Evolutionary conservation across 2,797 vertebrate genomes (phyloP).

Genomic region (Bovichtus diacanthus): DNA sequence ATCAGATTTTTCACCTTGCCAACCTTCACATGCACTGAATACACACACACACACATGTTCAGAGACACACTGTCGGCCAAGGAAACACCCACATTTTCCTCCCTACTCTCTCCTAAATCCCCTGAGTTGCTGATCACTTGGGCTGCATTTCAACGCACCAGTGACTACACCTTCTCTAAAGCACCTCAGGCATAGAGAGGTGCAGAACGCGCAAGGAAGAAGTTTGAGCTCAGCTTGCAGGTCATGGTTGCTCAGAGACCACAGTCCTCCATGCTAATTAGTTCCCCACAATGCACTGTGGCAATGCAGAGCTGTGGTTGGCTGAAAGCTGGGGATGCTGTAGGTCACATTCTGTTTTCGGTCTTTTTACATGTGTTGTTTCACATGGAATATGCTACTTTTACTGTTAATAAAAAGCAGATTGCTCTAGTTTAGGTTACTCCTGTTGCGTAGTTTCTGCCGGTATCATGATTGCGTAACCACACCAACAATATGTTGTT

Average conservation of each 20-base stretch:
- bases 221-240: slow-evolving; percentile 77
- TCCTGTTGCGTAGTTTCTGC: slow-evolving; percentile 24
- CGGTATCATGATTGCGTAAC: slow-evolving; percentile 9
- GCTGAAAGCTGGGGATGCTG: slow-evolving; percentile 62
- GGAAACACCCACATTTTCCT: slow-evolving; percentile 71
- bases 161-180: slow-evolving; percentile 81
- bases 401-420: slow-evolving; percentile 25
- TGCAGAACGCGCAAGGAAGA: slow-evolving; percentile 64
- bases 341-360: slow-evolving; percentile 65
- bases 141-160: slow-evolving; percentile 80
- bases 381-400: slow-evolving; percentile 34
- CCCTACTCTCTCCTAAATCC: slow-evolving; percentile 54
- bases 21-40: slow-evolving; percentile 34
- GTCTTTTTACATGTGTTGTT: slow-evolving; percentile 25
- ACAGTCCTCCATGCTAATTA: slow-evolving; percentile 82
- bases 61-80: slow-evolving; percentile 65
- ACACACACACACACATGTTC: slow-evolving; percentile 46
- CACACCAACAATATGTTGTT: neutral
- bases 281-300: slow-evolving; percentile 82
- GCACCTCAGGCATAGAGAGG: slow-evolving; percentile 82
- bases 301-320: slow-evolving; percentile 63
- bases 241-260: slow-evolving; percentile 84
- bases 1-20: slow-evolving; percentile 61
- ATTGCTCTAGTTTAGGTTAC: slow-evolving; percentile 2
- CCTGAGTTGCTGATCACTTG: slow-evolving; percentile 74